Percentiles rank a stretch among this genome's conserved stretches.
Evolutionary conservation across 1,140 invertebrate species (phyloP).

Genomic region (Drosophila leontia): DNA sequence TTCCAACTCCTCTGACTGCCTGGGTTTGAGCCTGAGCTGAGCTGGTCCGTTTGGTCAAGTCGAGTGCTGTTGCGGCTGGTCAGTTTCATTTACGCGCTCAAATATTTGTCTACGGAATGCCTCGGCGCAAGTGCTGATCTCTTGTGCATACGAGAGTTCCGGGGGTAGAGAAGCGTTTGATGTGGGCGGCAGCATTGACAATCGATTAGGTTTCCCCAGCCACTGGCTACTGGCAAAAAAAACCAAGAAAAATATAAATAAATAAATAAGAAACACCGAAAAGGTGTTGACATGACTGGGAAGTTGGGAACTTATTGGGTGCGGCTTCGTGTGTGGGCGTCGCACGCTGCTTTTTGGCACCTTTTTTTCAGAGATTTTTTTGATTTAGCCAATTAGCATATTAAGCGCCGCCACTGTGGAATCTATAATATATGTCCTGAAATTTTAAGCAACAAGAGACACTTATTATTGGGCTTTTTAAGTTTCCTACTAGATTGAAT

Average conservation of each 20-base stretch:
- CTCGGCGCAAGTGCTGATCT: slow-evolving; percentile 80
- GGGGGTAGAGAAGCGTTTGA: slow-evolving; percentile 56
- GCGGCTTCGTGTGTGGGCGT: slow-evolving; percentile 62
- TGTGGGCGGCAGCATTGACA: slow-evolving; percentile 81
- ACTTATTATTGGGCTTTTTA: too few relatives aligned
- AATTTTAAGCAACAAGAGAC: not conserved
- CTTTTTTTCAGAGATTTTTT: slow-evolving; percentile 50
- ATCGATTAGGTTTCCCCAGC: slow-evolving; percentile 68
- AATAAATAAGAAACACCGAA: slow-evolving; percentile 52
- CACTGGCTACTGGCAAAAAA: slow-evolving; percentile 37
- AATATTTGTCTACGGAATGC: slow-evolving; percentile 81
- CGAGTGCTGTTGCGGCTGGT: slow-evolving; percentile 77
- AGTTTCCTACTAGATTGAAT: too few relatives aligned
- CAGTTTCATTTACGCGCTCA: slow-evolving; percentile 81
- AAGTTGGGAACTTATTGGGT: slow-evolving; percentile 29
- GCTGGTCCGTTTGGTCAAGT: slow-evolving; percentile 45
- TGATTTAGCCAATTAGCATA: slow-evolving; percentile 71
- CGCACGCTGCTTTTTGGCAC: slow-evolving; percentile 64
- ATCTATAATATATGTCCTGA: not conserved
- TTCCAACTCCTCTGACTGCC: slow-evolving; percentile 13
- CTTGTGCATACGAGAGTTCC: slow-evolving; percentile 63
- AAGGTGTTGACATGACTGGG: slow-evolving; percentile 68
- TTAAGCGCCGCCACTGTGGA: slow-evolving; percentile 42
- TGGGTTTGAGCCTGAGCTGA: slow-evolving; percentile 1
- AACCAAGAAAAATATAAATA: slow-evolving; percentile 23